Conservation (phyloP, 2,888 invertebrate genomes). For the Carpatolechia fugitivella region DNA sequence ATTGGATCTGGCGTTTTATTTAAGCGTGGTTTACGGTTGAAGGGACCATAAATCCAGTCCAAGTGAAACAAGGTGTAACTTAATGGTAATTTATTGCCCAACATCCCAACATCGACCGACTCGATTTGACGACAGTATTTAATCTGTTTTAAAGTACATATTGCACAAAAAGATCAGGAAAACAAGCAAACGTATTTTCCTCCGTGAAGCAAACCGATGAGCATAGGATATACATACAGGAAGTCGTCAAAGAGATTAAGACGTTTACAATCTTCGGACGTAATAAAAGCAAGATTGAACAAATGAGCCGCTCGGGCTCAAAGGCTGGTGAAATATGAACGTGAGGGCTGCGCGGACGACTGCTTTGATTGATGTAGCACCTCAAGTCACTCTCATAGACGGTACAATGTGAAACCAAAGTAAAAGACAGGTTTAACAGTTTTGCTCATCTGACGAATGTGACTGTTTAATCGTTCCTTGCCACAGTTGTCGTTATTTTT, state of each 20-base stretch:
- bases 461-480: constrained; percentile 31
- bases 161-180: constrained; percentile 48
- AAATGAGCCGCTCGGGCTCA: constrained; percentile 60
- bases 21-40: constrained; percentile 57
- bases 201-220: too few species aligned
- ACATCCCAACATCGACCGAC: constrained; percentile 55
- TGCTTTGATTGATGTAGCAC: constrained; percentile 63
- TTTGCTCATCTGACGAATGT: constrained; percentile 33
- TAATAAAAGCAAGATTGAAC: constrained; percentile 63
- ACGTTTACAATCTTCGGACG: constrained; percentile 64
- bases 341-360: constrained; percentile 38
- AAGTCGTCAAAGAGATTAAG: constrained; percentile 69
- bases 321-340: constrained; percentile 63
- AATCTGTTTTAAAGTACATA: constrained; percentile 67
- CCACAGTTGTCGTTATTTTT: constrained; percentile 31
- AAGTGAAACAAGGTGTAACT: constrained; percentile 68
- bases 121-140: constrained; percentile 63
- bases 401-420: neutral
- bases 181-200: too few species aligned
- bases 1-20: constrained; percentile 55
- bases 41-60: constrained; percentile 53
- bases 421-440: neutral
- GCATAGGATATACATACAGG: constrained; percentile 50
- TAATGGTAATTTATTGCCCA: constrained; percentile 75
- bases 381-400: constrained; percentile 25